Percentiles rank a stretch among this genome's conserved stretches.
Evolutionary conservation across 2,797 vertebrate species (phyloP).

Genomic region (Trachurus trachurus): DNA sequence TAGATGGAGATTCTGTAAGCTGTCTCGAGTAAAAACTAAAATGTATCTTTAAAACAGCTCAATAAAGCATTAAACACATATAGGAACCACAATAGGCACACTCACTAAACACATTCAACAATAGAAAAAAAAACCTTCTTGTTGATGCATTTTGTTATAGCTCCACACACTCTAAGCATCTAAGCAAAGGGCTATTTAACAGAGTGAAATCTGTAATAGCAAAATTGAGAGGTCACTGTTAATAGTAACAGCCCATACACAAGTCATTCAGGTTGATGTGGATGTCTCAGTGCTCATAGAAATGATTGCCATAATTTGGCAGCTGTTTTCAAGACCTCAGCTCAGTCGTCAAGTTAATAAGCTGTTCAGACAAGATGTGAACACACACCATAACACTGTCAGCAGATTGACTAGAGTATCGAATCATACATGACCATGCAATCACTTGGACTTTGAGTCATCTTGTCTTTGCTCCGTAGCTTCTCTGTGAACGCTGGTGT

Average conservation of each 20-base stretch:
- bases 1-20: too few species aligned
- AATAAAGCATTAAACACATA: too few species aligned
- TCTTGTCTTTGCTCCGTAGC: not conserved
- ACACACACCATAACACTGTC: not conserved
- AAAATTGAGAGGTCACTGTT: not conserved
- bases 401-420: not conserved
- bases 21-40: too few species aligned
- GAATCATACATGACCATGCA: not conserved
- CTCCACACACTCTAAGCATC: not conserved
- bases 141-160: not conserved
- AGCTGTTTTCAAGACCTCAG: too few species aligned
- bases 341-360: not conserved
- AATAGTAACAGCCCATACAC: not conserved
- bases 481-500: conserved; percentile 1
- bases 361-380: not conserved
- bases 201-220: not conserved
- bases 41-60: too few species aligned
- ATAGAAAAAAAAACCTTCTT: too few species aligned
- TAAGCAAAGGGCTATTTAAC: not conserved
- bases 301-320: not conserved
- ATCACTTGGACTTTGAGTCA: conserved; percentile 3
- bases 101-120: too few species aligned
- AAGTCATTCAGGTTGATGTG: not conserved
- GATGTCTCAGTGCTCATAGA: too few species aligned
- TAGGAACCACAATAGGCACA: too few species aligned